Evolutionary conservation across 2,797 vertebrate genomes (phyloP), one percentile per base, ranked within the genome.

Genomic region (Notoglanidium macrostoma): DNA sequence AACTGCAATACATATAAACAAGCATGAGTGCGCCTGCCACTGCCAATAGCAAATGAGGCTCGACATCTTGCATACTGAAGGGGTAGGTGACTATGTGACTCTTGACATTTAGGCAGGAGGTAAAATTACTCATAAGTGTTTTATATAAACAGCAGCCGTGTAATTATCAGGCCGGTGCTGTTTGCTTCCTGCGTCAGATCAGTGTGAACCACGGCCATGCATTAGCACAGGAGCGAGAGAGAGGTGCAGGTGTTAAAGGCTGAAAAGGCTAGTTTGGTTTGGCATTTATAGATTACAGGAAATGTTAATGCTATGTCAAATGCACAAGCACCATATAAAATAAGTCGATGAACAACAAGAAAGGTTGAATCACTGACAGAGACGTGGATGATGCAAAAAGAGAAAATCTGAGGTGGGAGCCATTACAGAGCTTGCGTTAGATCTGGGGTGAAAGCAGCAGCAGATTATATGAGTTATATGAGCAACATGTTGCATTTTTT

Each of bases 101-200:
- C 81, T 86, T 89, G 85, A 83, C 81, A 83, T 72, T 87, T 65
- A 5, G 35, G 82, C 88, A 84, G 90, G 87, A 86, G 90, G 77
- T 88, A 89, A 90, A 89, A 86, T 84, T 80, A 78, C 88, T 90
- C 86, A 84, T 87, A 90, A 90, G 90, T 77, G 85, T 89, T 91
- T 89, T 83, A 86, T 86, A 89, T 87, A 83, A 89, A 88, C 86
- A 90, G 84, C 88, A 91, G 67, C 67, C 79, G 55, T 87, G 67
- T 83, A 83, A 87, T 85, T 87, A 89, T 87, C 83, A 65, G 54
- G 12, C 54, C 17, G 49, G 55, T 23, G 57, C 87, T 87, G 76
- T 46, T 80, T 78, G 63, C 40, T 29, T 65, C 59, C 74, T 21
- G 32, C 61, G 59, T 46, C 76, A 51, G 55, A 44, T 85, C 51